phyloP scores from a whole-genome alignment of 2,797 vertebrate species.

The Pachyuromys duprasi region DNA sequence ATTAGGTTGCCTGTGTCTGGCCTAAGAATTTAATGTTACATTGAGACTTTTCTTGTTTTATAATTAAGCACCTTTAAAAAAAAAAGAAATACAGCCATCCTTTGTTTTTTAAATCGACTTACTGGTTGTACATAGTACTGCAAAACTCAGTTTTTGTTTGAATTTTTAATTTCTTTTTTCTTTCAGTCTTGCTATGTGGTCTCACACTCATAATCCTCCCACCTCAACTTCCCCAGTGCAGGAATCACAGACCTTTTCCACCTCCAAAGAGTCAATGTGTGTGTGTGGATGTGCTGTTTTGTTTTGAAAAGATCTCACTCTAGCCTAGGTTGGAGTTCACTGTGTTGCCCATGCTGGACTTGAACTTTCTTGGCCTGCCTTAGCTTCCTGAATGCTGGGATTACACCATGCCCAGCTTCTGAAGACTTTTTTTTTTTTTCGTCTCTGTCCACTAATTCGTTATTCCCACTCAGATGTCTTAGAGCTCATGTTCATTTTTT shows the following conservation, averaged over 20 bases:
- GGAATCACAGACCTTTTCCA: not conserved
- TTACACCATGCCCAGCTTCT: not conserved
- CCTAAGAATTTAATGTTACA: constrained; percentile 13
- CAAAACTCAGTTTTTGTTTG: not conserved
- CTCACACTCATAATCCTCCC: not conserved
- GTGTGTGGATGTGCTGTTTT: too few relatives aligned
- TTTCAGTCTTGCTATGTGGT: not conserved
- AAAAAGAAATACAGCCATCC: not conserved
- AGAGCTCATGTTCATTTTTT: constrained; percentile 10
- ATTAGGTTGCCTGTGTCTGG: not conserved
- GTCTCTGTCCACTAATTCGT: not conserved
- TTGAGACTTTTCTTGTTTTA: constrained; percentile 53
- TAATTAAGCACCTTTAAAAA: constrained; percentile 56
- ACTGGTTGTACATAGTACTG: not conserved
- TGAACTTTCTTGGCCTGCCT: not conserved
- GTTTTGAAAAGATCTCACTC: not conserved
- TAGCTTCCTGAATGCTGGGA: not conserved
- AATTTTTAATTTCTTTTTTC: constrained; percentile 2
- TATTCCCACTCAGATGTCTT: not conserved
- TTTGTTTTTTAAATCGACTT: not conserved
- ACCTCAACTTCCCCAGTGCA: not conserved
- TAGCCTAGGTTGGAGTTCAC: not conserved
- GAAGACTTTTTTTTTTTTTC: not conserved
- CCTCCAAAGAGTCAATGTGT: not conserved
- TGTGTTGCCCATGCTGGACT: not conserved